Conservation (phyloP, 1,140 invertebrate species). For the Panagrolaimus sp. region DNA sequence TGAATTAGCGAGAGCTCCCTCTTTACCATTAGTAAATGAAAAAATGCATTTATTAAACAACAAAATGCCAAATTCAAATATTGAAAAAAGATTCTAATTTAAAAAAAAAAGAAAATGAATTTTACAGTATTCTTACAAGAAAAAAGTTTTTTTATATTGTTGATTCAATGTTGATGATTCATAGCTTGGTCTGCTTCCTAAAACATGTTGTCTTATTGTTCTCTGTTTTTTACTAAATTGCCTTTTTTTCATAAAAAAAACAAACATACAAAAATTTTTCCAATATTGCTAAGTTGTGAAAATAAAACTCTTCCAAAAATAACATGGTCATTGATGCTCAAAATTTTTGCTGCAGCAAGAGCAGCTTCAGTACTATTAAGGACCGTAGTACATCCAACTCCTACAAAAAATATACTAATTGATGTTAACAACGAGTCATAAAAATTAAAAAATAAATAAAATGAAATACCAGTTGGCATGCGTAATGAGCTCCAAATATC, state of each 20-base stretch:
- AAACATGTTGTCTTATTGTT: no score
- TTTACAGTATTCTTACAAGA: no score
- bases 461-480: constrained; percentile 74
- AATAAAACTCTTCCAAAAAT: constrained; percentile 81
- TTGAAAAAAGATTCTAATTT: no score
- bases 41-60: no score
- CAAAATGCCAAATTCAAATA: no score
- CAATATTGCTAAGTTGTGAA: constrained; percentile 68
- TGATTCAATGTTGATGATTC: no score
- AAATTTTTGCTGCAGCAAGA: constrained; percentile 80
- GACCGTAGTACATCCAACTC: constrained; percentile 84
- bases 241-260: neutral
- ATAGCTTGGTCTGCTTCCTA: no score
- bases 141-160: no score
- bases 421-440: neutral
- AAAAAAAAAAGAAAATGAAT: no score
- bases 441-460: constrained; percentile 63
- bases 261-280: constrained; percentile 54
- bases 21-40: neutral
- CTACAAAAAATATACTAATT: constrained; percentile 59
- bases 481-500: constrained; percentile 94
- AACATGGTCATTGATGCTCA: constrained; percentile 75
- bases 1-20: neutral
- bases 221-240: no score
- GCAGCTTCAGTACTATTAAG: constrained; percentile 84